Evolutionary conservation across 2,797 vertebrate species (phyloP), one percentile per base, ranked within the genome.

Genomic region (Phoeniculus purpureus): DNA sequence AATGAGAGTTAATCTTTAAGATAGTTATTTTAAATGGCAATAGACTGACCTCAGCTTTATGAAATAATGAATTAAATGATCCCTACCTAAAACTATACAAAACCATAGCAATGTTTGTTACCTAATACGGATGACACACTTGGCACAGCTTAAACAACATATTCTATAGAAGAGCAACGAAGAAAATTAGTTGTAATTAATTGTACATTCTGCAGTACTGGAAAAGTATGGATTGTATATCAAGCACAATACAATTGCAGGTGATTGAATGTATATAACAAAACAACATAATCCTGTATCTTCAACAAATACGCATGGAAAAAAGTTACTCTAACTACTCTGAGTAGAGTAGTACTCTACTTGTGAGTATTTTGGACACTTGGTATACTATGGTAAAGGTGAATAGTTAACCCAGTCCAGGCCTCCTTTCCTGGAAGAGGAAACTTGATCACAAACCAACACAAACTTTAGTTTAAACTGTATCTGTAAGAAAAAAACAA

Each of bases 271-370:
- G 4, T 9, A 45, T 16, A n/a, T n/a, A n/a, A n/a, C n/a, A n/a
- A n/a, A n/a, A n/a, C n/a, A n/a, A n/a, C n/a, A n/a, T n/a, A 13
- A 2, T 7, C 8, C 45, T 11, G 6, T 34, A 40, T 5, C 6
- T 64, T 60, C 67, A 22, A 56, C 27, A 70, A 56, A 82, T 65
- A 66, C 31, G 34, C 9, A 7, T 2, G 2, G 4, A n/a, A n/a
- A n/a, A 4, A 59, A 77, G 34, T 54, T 51, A 45, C 23, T 73
- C 4, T 58, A 31, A 58, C 56, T 61, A 61, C 18, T 32, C 16
- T n/a, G n/a, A n/a, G n/a, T n/a, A n/a, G n/a, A n/a, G n/a, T n/a
- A n/a, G n/a, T n/a, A n/a, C n/a, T n/a, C n/a, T n/a, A 15, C 2
- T 9, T 6, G 0, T 6, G 6, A 6, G 14, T 52, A 45, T 62